phyloP scores from a whole-genome alignment of 2,888 invertebrate genomes.

The Harpalus rubripes region DNA sequence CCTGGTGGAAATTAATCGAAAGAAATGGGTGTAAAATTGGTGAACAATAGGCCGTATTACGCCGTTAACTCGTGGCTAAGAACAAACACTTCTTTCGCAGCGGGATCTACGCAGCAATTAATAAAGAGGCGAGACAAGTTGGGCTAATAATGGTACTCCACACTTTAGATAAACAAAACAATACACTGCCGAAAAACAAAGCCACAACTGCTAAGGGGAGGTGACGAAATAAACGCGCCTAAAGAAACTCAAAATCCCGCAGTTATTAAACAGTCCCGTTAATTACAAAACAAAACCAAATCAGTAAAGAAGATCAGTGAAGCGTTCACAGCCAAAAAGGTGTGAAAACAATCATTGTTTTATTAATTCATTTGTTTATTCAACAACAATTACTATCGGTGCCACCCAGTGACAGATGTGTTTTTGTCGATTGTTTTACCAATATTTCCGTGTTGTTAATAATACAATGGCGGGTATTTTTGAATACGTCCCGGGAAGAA shows the following conservation, averaged over 20 bases:
- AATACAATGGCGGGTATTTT: conserved; percentile 61
- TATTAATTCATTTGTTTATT: conserved; percentile 69
- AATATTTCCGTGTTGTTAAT: conserved; percentile 47
- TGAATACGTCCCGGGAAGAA: conserved; percentile 49
- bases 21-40: conserved; percentile 50
- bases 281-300: conserved; percentile 59
- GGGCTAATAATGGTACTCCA: conserved; percentile 61
- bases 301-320: conserved; percentile 62
- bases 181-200: conserved; percentile 57
- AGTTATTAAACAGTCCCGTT: conserved; percentile 55
- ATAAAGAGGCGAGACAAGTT: conserved; percentile 55
- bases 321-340: conserved; percentile 67
- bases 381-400: conserved; percentile 62
- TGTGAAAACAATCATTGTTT: conserved; percentile 70
- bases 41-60: conserved; percentile 26
- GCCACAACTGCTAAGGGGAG: conserved; percentile 58
- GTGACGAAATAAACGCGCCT: conserved; percentile 58
- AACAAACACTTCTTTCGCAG: conserved; percentile 52
- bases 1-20: conserved; percentile 17
- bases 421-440: conserved; percentile 54
- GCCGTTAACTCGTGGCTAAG: conserved; percentile 36
- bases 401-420: conserved; percentile 63
- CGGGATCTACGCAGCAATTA: conserved; percentile 34
- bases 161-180: conserved; percentile 48
- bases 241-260: conserved; percentile 59